A percentile compares a stretch with the other conserved stretches of the same genome.
phyloP scores from a whole-genome alignment of 2,888 invertebrate genomes.

The Hermaeophaga mercurialis region DNA sequence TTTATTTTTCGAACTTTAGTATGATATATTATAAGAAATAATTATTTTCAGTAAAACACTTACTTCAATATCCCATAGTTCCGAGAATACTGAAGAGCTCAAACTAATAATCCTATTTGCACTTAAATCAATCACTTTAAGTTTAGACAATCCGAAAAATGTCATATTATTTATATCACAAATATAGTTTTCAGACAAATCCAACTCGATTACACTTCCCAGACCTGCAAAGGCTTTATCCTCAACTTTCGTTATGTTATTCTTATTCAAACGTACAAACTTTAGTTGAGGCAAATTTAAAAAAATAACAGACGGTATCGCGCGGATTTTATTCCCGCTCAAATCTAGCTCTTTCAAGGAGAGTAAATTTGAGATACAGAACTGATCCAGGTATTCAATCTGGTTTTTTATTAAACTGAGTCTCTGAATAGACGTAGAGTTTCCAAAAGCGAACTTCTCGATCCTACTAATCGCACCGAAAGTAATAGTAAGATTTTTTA shows the following conservation, averaged over 20 bases:
- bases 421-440: constrained; percentile 70
- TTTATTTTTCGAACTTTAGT: too few relatives aligned
- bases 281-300: constrained; percentile 73
- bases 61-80: constrained; percentile 66
- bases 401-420: constrained; percentile 72
- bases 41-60: too few relatives aligned
- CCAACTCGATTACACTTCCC: constrained; percentile 76
- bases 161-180: constrained; percentile 76
- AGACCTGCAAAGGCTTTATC: constrained; percentile 81
- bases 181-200: constrained; percentile 79
- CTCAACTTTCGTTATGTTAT: constrained; percentile 82
- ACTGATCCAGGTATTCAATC: constrained; percentile 69
- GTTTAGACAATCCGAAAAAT: constrained; percentile 76
- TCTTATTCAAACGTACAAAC: constrained; percentile 81
- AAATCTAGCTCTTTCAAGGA: constrained; percentile 72
- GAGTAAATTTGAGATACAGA: constrained; percentile 75
- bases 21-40: too few relatives aligned
- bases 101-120: constrained; percentile 77
- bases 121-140: constrained; percentile 75
- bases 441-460: constrained; percentile 74
- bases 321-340: constrained; percentile 78
- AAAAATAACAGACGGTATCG: constrained; percentile 75
- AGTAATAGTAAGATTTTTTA: constrained; percentile 71
- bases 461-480: constrained; percentile 75
- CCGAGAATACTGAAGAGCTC: constrained; percentile 79